Evolutionary conservation across 1,140 invertebrate species (phyloP).

Genomic region (Drosophila repletoides): DNA sequence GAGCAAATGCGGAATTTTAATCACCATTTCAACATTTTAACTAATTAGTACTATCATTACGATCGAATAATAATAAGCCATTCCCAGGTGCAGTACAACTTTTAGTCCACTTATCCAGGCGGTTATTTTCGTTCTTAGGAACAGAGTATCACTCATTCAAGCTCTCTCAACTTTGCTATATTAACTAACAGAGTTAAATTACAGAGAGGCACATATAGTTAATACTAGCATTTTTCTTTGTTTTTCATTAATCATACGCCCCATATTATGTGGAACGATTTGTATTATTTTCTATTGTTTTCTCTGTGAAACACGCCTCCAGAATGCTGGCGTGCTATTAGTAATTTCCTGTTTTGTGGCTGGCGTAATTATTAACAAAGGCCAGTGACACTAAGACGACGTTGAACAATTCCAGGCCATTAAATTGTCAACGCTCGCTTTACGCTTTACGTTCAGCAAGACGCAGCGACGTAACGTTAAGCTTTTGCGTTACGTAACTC

Average conservation of each 20-base stretch:
- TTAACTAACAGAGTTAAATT: no score
- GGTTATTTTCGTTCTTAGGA: no score
- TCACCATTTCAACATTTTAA: no score
- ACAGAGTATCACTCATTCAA: no score
- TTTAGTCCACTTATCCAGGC: no score
- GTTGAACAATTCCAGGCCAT: conserved; percentile 10
- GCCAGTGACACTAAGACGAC: conserved; percentile 31
- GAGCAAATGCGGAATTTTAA: no score
- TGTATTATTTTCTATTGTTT: not conserved
- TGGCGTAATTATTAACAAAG: conserved; percentile 45
- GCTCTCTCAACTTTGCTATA: no score
- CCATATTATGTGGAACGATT: conserved; percentile 6
- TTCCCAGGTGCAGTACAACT: no score
- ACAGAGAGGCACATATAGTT: no score
- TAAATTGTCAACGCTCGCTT: conserved; percentile 26
- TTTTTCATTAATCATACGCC: conserved; percentile 53
- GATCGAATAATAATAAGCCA: no score
- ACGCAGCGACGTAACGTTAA: not conserved
- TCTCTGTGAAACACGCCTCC: conserved; percentile 1
- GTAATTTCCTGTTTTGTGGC: conserved; percentile 28
- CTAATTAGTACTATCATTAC: no score
- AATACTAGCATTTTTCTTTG: not conserved
- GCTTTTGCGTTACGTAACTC: conserved; percentile 21
- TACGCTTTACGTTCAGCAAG: not conserved
- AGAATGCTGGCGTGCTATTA: conserved; percentile 35